A percentile compares a stretch with the other conserved stretches of the same genome.
Evolutionary conservation across 2,797 vertebrate species (phyloP).

Genomic region (Remorina albescens): DNA sequence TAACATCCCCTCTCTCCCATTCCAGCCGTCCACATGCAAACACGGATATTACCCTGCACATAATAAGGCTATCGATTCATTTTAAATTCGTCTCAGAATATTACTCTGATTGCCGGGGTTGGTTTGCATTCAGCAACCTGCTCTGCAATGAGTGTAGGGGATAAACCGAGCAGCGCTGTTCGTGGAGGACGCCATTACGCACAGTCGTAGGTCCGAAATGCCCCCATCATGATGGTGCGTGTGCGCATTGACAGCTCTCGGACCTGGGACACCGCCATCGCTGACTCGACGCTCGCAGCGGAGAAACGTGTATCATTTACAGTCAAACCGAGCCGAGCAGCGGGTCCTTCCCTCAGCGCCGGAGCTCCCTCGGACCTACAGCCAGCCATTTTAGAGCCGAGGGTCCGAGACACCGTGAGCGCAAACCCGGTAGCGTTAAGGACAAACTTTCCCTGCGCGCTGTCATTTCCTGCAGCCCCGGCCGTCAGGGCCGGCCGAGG

Average conservation of each 20-base stretch:
- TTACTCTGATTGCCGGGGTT: neutral
- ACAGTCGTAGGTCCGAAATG: constrained; percentile 84
- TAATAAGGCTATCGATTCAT: too few species aligned
- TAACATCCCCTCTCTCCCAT: constrained; percentile 21
- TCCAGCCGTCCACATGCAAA: constrained; percentile 33
- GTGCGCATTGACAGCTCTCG: constrained; percentile 78
- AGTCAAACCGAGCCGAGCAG: constrained; percentile 30
- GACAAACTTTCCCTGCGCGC: constrained; percentile 79
- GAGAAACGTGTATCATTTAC: constrained; percentile 51
- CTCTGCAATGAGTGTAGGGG: constrained; percentile 4
- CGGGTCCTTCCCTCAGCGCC: constrained; percentile 43
- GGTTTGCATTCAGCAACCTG: constrained; percentile 10
- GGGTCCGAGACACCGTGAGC: constrained; percentile 85
- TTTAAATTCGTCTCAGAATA: constrained; percentile 3
- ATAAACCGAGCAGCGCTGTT: constrained; percentile 60
- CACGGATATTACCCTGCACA: neutral
- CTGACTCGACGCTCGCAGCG: constrained; percentile 26
- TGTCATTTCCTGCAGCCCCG: constrained; percentile 38
- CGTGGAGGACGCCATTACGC: constrained; percentile 87
- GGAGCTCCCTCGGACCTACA: constrained; percentile 83
- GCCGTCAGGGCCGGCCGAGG: constrained; percentile 50
- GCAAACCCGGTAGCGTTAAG: constrained; percentile 60
- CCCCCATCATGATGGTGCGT: constrained; percentile 46
- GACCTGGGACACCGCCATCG: constrained; percentile 71
- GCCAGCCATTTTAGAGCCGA: constrained; percentile 89